phyloP scores from a whole-genome alignment of 2,888 invertebrate species.

The Dasypolia templi region DNA sequence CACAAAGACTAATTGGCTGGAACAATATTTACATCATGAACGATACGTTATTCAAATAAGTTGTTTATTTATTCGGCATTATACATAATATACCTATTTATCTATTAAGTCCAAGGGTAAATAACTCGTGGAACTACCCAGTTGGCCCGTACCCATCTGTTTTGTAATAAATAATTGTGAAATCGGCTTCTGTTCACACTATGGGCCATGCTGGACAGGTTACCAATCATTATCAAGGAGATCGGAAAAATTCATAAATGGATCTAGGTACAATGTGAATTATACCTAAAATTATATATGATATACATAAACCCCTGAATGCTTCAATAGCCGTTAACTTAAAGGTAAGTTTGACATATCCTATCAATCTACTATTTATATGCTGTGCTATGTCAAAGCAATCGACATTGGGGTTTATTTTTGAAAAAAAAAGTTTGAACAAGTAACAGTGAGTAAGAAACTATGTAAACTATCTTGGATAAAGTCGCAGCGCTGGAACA shows the following conservation, averaged over 20 bases:
- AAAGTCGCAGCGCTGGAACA: background rate
- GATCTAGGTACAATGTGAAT: background rate
- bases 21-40: constrained; percentile 46
- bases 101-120: constrained; percentile 41
- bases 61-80: constrained; percentile 6
- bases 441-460: background rate
- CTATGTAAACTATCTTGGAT: no score
- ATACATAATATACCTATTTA: constrained; percentile 7
- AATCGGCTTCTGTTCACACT: constrained; percentile 28
- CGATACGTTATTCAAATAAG: constrained; percentile 1
- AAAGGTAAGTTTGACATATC: no score
- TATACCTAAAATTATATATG: no score
- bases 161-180: constrained; percentile 21
- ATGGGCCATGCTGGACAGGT: constrained; percentile 17
- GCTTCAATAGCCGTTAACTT: no score
- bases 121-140: constrained; percentile 28
- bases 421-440: background rate
- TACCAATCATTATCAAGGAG: constrained; percentile 25
- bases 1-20: constrained; percentile 39
- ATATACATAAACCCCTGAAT: no score
- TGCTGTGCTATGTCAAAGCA: no score
- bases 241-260: background rate
- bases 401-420: no score
- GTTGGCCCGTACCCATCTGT: background rate
- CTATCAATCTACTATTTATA: no score